Conservation (phyloP, 2,113 vertebrate genomes). For the Alouatta palliata region DNA sequence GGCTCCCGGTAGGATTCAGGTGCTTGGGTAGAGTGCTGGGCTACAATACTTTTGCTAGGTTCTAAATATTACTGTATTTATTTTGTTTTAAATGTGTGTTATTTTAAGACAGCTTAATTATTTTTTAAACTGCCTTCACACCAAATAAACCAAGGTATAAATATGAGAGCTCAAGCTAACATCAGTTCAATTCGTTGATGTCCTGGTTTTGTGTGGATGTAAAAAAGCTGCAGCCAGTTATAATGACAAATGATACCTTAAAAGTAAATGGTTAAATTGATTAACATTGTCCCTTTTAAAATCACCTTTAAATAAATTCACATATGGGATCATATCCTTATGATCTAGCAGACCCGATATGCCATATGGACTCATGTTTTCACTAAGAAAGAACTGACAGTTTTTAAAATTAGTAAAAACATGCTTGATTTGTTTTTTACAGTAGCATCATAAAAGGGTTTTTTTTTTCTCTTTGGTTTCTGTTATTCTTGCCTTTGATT, state of each 20-base stretch:
- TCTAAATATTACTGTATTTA: slow-evolving; percentile 2
- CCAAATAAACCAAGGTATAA: slow-evolving; percentile 80
- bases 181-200: slow-evolving; percentile 77
- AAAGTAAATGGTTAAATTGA: slow-evolving; percentile 67
- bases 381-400: slow-evolving; percentile 87
- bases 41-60: not conserved
- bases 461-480: slow-evolving; percentile 82
- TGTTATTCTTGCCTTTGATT: slow-evolving; percentile 81
- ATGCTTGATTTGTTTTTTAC: slow-evolving; percentile 79
- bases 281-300: slow-evolving; percentile 87
- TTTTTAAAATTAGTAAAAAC: slow-evolving; percentile 84
- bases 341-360: slow-evolving; percentile 88
- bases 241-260: slow-evolving; percentile 68
- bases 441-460: slow-evolving; percentile 80
- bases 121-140: slow-evolving; percentile 80
- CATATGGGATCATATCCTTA: slow-evolving; percentile 86
- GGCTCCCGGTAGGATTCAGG: not conserved
- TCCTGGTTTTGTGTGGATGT: slow-evolving; percentile 78
- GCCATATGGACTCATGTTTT: slow-evolving; percentile 86
- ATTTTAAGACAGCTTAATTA: slow-evolving; percentile 82
- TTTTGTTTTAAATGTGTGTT: slow-evolving; percentile 79
- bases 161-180: slow-evolving; percentile 81
- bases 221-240: slow-evolving; percentile 78
- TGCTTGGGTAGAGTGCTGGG: not conserved
- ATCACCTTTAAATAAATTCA: slow-evolving; percentile 89